Conservation (phyloP, 2,888 invertebrate genomes). For the Spodoptera littoralis region DNA sequence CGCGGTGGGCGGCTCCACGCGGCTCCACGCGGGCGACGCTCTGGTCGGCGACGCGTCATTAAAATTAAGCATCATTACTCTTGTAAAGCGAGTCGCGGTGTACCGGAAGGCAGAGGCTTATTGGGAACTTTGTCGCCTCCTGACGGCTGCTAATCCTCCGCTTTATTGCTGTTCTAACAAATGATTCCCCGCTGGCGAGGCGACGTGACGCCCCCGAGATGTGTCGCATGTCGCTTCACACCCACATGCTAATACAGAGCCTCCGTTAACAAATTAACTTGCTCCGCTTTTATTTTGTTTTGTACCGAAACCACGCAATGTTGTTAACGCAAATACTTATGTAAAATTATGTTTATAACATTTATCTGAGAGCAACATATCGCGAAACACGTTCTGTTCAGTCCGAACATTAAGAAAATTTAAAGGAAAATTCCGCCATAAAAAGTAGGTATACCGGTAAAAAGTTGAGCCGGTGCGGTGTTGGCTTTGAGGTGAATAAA, state of each 20-base stretch:
- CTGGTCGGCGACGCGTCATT: constrained; percentile 84
- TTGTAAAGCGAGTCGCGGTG: constrained; percentile 82
- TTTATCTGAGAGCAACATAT: constrained; percentile 43
- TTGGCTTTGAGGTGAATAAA: constrained; percentile 81
- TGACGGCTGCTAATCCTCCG: constrained; percentile 81
- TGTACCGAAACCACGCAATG: constrained; percentile 7
- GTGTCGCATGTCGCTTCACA: constrained; percentile 45
- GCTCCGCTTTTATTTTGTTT: constrained; percentile 24
- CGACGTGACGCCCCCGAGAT: constrained; percentile 60
- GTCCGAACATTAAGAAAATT: constrained; percentile 68
- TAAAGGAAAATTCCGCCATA: constrained; percentile 74
- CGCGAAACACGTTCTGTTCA: constrained; percentile 59
- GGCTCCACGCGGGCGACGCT: constrained; percentile 65
- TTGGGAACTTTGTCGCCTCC: constrained; percentile 83
- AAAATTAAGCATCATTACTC: constrained; percentile 89
- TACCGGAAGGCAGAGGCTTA: constrained; percentile 80
- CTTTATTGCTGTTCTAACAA: constrained; percentile 84
- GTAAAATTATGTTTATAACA: constrained; percentile 20
- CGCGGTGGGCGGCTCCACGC: constrained; percentile 62
- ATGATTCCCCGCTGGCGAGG: constrained; percentile 70
- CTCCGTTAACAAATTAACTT: constrained; percentile 43
- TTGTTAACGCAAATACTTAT: not conserved
- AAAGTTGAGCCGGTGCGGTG: constrained; percentile 68
- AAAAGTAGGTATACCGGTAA: constrained; percentile 73
- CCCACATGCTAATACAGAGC: constrained; percentile 51